These are phyloP conservation scores for Eremophila alpestris DNA, from an alignment of 2,797 vertebrate genomes.

Conservation along the genomic window DNA sequence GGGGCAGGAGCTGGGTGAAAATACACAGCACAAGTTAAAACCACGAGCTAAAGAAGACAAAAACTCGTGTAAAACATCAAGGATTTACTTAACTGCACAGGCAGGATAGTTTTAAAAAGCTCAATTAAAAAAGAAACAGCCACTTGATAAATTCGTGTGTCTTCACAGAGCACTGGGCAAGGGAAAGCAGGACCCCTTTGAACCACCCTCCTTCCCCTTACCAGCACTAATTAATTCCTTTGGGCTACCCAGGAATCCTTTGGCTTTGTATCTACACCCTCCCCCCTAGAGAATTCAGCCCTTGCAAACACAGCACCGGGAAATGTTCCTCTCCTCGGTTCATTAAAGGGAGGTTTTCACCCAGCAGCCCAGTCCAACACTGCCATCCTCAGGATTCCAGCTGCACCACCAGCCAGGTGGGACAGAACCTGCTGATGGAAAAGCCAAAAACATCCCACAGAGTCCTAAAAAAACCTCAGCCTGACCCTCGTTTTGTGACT, in stretches of 20 bases:
- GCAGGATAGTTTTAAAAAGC: not conserved
- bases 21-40: not conserved
- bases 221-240: fast-evolving
- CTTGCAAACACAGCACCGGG: not conserved
- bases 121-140: not conserved
- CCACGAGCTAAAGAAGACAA: not conserved
- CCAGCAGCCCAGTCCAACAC: not conserved
- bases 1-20: not conserved
- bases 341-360: no score
- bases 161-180: not conserved
- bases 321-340: not conserved
- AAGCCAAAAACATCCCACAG: not conserved
- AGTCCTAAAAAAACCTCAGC: not conserved
- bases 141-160: not conserved
- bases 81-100: not conserved
- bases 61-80: not conserved
- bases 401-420: not conserved
- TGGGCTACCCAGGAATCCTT: not conserved
- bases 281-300: no score
- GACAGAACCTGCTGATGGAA: not conserved
- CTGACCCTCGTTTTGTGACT: not conserved
- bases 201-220: not conserved
- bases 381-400: slow-evolving; percentile 10
- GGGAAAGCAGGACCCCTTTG: not conserved
- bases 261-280: not conserved